A percentile compares a stretch with the other conserved stretches of the same genome.
These are phyloP conservation scores for Macroglossus sobrinus DNA, from an alignment of 2,113 vertebrate genomes.

Conservation along the genomic window DNA sequence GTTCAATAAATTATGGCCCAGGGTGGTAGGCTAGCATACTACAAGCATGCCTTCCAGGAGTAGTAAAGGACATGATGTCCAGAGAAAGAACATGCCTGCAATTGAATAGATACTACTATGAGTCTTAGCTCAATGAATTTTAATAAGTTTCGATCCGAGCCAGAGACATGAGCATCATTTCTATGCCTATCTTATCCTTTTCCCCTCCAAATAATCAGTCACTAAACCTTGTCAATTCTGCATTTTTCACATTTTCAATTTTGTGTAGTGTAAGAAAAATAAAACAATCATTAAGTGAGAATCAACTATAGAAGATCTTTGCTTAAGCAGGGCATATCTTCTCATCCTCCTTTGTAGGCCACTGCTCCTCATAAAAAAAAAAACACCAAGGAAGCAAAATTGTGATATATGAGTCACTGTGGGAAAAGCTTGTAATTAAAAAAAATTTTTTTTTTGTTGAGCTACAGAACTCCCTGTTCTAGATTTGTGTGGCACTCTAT, in stretches of 20 bases:
- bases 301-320: not conserved
- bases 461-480: not conserved
- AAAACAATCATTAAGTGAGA: not conserved
- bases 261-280: not conserved
- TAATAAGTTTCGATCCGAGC: not conserved
- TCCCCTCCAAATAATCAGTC: not conserved
- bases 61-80: not conserved
- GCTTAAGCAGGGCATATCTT: not conserved
- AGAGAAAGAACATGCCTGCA: not conserved
- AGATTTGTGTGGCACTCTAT: not conserved
- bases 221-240: not conserved
- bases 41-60: not conserved
- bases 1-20: not conserved
- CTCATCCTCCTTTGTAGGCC: not conserved
- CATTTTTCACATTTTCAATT: not conserved
- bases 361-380: not conserved
- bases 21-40: not conserved
- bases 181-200: not conserved
- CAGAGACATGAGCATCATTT: not conserved
- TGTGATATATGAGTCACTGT: not conserved
- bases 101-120: not conserved
- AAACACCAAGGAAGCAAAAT: not conserved
- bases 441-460: not conserved
- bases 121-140: not conserved
- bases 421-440: not conserved